Evolutionary conservation across 2,888 invertebrate species (phyloP).

Genomic region (Xanthia icteritia): DNA sequence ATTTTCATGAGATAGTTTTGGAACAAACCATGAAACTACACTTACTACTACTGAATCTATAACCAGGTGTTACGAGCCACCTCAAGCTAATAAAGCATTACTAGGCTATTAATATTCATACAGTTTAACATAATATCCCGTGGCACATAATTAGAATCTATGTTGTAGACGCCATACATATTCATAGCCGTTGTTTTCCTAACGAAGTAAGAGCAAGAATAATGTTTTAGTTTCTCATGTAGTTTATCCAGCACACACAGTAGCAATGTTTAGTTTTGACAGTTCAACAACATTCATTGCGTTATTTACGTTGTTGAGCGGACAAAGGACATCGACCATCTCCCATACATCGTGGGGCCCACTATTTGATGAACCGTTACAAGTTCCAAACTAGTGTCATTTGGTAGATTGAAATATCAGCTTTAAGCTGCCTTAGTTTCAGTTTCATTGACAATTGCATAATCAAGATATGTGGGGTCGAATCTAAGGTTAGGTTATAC

Average conservation of each 20-base stretch:
- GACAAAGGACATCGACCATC: no score
- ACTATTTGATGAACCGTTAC: no score
- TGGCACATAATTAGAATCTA: conserved; percentile 33
- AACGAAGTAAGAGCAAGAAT: not conserved
- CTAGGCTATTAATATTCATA: conserved; percentile 37
- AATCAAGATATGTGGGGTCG: no score
- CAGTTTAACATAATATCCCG: conserved; percentile 15
- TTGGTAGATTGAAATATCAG: no score
- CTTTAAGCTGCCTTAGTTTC: no score
- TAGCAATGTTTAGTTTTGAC: no score
- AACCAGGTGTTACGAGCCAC: not conserved
- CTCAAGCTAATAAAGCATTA: conserved; percentile 21
- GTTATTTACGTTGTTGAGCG: no score
- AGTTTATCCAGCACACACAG: not conserved
- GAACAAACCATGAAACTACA: not conserved
- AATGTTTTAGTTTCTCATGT: conserved; percentile 5
- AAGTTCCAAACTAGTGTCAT: no score
- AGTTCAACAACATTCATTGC: no score
- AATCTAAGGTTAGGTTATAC: no score
- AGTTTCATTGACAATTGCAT: no score
- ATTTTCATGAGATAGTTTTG: not conserved
- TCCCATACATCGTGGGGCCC: no score
- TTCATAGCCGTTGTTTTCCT: conserved; percentile 35
- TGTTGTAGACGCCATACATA: conserved; percentile 32
- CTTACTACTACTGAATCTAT: not conserved